These are phyloP conservation scores for Rhinichthys osculus DNA, from an alignment of 2,797 vertebrate genomes.

Conservation along the genomic window DNA sequence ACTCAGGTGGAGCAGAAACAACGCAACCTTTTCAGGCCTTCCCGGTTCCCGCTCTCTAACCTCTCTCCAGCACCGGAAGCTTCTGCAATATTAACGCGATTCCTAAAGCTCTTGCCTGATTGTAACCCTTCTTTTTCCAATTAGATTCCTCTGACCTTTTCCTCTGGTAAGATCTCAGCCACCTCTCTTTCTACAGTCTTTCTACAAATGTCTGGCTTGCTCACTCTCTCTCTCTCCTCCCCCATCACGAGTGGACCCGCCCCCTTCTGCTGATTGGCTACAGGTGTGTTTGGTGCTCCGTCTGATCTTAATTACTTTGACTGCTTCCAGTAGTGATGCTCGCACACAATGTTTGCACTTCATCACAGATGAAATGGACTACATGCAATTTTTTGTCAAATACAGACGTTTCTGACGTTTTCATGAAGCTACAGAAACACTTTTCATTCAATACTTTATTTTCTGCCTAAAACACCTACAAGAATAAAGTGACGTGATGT, in stretches of 20 bases:
- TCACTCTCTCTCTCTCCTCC: neutral
- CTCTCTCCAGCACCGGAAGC: neutral
- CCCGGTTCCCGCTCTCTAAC: neutral
- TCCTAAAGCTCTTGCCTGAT: neutral
- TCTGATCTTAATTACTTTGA: no score
- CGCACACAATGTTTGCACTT: no score
- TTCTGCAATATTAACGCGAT: neutral
- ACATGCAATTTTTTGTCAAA: no score
- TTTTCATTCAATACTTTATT: no score
- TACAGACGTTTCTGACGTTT: no score
- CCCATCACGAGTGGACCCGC: neutral
- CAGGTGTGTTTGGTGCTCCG: neutral
- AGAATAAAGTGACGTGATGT: no score
- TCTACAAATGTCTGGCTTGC: neutral
- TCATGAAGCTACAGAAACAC: no score
- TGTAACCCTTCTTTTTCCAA: neutral
- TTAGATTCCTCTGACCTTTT: neutral
- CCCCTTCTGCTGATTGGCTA: neutral
- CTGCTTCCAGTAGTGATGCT: no score
- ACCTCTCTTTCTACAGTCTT: neutral
- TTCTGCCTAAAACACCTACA: no score
- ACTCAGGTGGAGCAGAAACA: neutral
- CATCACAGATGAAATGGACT: no score
- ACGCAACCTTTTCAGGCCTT: neutral
- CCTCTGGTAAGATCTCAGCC: neutral